These are phyloP conservation scores for Aeoliscus strigatus DNA, from an alignment of 2,797 vertebrate genomes.

Conservation along the genomic window DNA sequence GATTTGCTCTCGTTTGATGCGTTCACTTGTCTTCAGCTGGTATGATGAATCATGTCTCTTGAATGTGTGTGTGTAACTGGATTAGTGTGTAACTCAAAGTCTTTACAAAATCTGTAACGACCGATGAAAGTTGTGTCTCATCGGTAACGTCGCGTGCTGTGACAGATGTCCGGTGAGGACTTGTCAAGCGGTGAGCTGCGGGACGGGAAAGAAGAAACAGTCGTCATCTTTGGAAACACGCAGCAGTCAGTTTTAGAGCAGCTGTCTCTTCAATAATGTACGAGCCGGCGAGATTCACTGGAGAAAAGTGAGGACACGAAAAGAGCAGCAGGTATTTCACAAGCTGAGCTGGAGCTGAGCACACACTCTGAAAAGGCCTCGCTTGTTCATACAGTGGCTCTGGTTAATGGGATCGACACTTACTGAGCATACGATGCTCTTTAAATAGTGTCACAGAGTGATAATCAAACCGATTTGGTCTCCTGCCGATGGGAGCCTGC, in stretches of 20 bases:
- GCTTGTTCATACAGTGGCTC: constrained; percentile 32
- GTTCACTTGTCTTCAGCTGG: no score
- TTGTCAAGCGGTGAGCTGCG: constrained; percentile 57
- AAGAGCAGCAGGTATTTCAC: no score
- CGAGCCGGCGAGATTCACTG: constrained; percentile 20
- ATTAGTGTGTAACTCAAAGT: no score
- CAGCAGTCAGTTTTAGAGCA: constrained; percentile 37
- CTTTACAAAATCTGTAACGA: no score
- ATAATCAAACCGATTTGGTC: constrained; percentile 27
- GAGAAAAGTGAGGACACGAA: constrained; percentile 1
- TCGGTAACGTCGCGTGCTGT: constrained; percentile 29
- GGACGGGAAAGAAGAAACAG: constrained; percentile 36
- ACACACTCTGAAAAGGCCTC: not conserved
- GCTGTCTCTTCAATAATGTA: constrained; percentile 60
- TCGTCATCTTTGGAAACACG: constrained; percentile 27
- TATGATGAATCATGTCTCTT: no score
- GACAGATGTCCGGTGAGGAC: constrained; percentile 30
- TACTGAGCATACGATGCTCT: constrained; percentile 34
- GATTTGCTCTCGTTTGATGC: no score
- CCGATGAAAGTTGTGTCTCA: no score
- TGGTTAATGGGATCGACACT: constrained; percentile 35
- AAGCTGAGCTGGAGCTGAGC: constrained; percentile 19
- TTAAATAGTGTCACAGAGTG: constrained; percentile 41
- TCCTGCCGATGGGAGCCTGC: constrained; percentile 8
- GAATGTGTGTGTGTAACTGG: no score